Conservation (phyloP, 2,113 vertebrate species). For the Sinocyclocheilus rhinocerous region DNA sequence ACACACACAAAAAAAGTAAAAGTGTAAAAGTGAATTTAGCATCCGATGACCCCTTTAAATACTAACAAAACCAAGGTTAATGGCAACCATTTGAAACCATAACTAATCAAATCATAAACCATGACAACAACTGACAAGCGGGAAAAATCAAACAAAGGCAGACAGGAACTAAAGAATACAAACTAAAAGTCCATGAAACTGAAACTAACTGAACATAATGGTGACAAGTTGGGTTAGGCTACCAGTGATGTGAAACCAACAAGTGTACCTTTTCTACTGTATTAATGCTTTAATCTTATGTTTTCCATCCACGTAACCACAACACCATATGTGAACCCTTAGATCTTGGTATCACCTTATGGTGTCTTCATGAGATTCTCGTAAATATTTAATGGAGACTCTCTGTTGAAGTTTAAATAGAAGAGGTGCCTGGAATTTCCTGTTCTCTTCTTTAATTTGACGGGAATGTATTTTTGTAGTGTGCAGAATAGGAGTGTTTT, state of each 20-base stretch:
- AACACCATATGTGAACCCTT: constrained; percentile 50
- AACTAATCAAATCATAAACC: too few relatives aligned
- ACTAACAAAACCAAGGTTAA: too few relatives aligned
- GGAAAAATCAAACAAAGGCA: too few relatives aligned
- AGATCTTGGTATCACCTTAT: constrained; percentile 56
- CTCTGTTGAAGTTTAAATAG: constrained; percentile 12
- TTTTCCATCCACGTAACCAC: constrained; percentile 58
- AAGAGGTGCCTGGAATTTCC: background rate
- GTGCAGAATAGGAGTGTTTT: background rate
- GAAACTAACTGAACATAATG: too few relatives aligned
- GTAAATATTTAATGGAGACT: constrained; percentile 61
- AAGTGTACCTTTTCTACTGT: background rate
- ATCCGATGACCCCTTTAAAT: too few relatives aligned
- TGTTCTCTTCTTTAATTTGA: constrained; percentile 31
- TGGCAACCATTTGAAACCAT: too few relatives aligned
- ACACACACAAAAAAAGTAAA: too few relatives aligned
- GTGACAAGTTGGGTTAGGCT: background rate
- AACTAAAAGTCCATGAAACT: too few relatives aligned
- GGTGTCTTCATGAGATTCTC: constrained; percentile 43
- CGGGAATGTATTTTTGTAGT: background rate
- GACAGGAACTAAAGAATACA: too few relatives aligned
- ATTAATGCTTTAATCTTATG: background rate
- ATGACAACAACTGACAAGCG: too few relatives aligned
- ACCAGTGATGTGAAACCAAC: background rate
- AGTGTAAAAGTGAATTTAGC: too few relatives aligned